Evolutionary conservation across 2,888 invertebrate species (phyloP), one percentile per base, ranked within the genome.

Genomic region (Apamea crenata): DNA sequence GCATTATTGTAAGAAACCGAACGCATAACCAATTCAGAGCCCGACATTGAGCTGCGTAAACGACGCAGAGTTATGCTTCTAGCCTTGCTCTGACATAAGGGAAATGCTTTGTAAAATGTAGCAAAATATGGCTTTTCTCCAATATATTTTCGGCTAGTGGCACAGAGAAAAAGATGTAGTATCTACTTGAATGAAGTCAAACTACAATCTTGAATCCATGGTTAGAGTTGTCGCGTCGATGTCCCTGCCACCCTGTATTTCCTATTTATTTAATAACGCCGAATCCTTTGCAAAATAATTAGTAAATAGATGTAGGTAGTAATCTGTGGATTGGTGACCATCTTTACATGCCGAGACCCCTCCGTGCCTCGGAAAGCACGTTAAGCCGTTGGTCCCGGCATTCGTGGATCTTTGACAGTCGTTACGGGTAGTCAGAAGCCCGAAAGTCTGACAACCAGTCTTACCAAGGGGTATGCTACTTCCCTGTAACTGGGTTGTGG

Each of bases 51-150:
- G 32, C 32, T 16, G n/a, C 21, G 32, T 59, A 63, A 53, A 70
- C 44, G 70, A 21, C 50, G 14, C n/a, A 74, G 47, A 47, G n/a
- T 47, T n/a, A 74, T 21, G n/a, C 21, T 69, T 25, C 44, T 70
- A 53, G 47, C 56, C 53, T 72, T 65, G 63, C 25, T 44, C 40
- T 70, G 36, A 72, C 72, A 40, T 36, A 65, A 65, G 72, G 63
- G 53, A 79, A 63, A 21, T 79, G 50, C 32, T 65, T 61, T 44
- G 14, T 65, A 81, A 79, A 72, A 56, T 81, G 10, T 40, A 66
- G 80, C 36, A 21, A 47, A 56, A 73, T 72, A 81, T 80, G 32
- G 63, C n/a, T 36, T 65, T 80, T 53, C 32, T 61, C 29, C 25
- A 36, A 68, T 61, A 74, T 53, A 74, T 68, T 75, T 40, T 61